phyloP scores from a whole-genome alignment of 1,140 invertebrate species.

The Watersipora subatra region DNA sequence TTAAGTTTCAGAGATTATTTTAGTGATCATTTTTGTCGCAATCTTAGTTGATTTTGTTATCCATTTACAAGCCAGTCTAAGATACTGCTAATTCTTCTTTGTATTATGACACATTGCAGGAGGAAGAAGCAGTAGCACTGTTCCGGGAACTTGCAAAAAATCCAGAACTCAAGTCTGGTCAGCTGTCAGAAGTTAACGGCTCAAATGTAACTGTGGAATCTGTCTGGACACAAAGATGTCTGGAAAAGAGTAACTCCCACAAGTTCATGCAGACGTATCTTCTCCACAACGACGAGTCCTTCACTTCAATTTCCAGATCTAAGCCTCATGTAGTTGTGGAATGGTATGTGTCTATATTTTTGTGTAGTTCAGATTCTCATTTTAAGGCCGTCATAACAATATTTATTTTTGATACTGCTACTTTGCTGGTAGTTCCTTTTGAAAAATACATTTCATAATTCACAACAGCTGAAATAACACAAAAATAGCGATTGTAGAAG shows the following conservation, averaged over 20 bases:
- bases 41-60: not conserved
- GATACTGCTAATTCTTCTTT: no score
- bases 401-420: not conserved
- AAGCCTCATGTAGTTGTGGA: not conserved
- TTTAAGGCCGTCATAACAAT: not conserved
- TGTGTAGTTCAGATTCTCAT: not conserved
- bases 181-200: constrained; percentile 9
- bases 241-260: constrained; percentile 23
- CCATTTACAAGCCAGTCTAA: not conserved
- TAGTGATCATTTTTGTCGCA: not conserved
- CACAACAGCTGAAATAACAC: not conserved
- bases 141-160: constrained; percentile 14
- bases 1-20: not conserved
- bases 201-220: constrained; percentile 11
- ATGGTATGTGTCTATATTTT: not conserved
- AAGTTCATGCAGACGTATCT: constrained; percentile 16
- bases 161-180: constrained; percentile 13
- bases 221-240: constrained; percentile 20
- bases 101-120: constrained; percentile 9
- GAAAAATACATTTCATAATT: not conserved
- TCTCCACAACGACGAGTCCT: constrained; percentile 7
- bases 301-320: not conserved
- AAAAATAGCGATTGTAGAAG: no score
- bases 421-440: no score
- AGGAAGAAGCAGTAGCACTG: constrained; percentile 13